Percentiles rank a stretch among this genome's conserved stretches.
Conservation (phyloP, 2,113 vertebrate species). For the Oreochromis tanganicae region DNA sequence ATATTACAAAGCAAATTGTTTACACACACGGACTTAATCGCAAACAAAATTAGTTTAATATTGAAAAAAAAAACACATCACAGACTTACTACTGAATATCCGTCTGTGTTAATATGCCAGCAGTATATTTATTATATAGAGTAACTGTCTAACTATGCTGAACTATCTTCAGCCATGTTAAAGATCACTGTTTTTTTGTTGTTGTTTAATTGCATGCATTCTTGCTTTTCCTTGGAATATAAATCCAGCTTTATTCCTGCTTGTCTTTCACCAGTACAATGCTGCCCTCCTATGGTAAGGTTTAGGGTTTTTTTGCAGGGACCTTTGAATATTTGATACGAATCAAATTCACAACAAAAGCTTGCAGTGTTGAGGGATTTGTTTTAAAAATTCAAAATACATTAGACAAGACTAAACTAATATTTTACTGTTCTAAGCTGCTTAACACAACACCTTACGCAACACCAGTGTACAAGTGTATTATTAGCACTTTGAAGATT, state of each 20-base stretch:
- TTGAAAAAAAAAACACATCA: background rate
- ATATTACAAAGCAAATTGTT: background rate
- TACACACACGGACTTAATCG: background rate
- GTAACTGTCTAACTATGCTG: background rate
- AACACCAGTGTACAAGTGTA: background rate
- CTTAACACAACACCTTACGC: background rate
- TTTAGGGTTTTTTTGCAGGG: background rate
- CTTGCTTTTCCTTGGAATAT: background rate
- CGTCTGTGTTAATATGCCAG: background rate
- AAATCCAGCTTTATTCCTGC: background rate
- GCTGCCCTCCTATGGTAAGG: slow-evolving; percentile 31
- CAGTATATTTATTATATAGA: background rate
- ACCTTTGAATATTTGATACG: background rate
- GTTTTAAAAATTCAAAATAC: background rate
- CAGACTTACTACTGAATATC: background rate
- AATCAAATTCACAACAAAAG: background rate
- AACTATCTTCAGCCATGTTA: background rate
- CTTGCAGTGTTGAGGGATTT: background rate
- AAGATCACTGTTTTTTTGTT: background rate
- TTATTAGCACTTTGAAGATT: background rate
- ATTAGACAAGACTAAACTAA: background rate
- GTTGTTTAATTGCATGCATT: background rate
- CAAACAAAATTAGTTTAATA: background rate
- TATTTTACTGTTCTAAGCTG: background rate
- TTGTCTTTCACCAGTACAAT: background rate